These are phyloP conservation scores for Caenorhabditis sp. DNA, from an alignment of 2,888 invertebrate genomes.

Conservation along the genomic window DNA sequence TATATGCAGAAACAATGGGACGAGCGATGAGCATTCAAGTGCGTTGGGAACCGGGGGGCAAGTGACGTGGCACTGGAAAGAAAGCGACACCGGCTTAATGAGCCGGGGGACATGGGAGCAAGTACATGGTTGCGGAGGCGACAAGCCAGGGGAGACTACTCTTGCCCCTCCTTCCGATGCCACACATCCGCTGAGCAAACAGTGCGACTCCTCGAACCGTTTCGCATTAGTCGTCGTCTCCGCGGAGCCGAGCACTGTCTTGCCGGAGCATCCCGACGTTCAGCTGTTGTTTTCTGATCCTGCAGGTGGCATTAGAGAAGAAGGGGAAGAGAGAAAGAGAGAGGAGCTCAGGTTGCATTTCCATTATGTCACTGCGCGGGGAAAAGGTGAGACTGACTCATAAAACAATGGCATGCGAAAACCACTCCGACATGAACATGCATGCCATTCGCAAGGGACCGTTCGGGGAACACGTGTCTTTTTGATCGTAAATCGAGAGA, in stretches of 20 bases:
- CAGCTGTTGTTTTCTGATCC: conserved; percentile 15
- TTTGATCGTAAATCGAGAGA: conserved; percentile 18
- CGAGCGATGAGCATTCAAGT: conserved; percentile 28
- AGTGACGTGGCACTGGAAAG: conserved; percentile 12
- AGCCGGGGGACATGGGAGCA: conserved; percentile 8
- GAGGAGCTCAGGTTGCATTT: neutral
- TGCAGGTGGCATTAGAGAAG: conserved; percentile 6
- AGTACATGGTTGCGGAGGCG: conserved; percentile 29
- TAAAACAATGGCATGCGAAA: too few species aligned
- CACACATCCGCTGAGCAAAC: conserved; percentile 43
- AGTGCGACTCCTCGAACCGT: conserved; percentile 28
- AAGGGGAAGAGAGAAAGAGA: too few species aligned
- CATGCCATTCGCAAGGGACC: neutral
- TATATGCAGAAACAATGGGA: conserved; percentile 21
- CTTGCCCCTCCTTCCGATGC: conserved; percentile 1
- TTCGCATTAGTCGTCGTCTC: conserved; percentile 23
- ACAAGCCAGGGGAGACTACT: conserved; percentile 3
- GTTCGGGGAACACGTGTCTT: neutral
- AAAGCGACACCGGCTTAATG: conserved; percentile 24
- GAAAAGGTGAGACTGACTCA: too few species aligned
- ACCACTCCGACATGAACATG: neutral
- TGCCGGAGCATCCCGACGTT: neutral
- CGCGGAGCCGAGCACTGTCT: neutral
- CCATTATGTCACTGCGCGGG: too few species aligned
- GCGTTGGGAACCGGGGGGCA: conserved; percentile 13